These are phyloP conservation scores for Anthopleura sola DNA, from an alignment of 64 coral and sea anemone species.

Conservation along the genomic window DNA sequence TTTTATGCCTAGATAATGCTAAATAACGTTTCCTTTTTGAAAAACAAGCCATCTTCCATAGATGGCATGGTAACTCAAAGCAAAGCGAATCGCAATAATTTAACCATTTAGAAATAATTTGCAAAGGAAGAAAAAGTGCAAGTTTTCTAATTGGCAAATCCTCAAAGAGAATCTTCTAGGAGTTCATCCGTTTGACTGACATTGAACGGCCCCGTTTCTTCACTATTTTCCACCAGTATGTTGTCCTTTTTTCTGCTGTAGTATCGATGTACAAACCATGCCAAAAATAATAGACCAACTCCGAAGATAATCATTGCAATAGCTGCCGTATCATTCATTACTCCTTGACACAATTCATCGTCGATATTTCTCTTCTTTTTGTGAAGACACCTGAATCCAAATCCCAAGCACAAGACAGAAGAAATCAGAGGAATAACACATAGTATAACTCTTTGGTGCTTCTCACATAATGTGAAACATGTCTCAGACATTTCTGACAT, in stretches of 20 bases:
- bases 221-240: neutral
- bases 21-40: no score
- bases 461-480: constrained; percentile 11
- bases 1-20: no score
- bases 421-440: neutral
- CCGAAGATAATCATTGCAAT: neutral
- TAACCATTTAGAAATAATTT: neutral
- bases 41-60: neutral
- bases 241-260: constrained; percentile 14
- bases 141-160: neutral
- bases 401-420: constrained; percentile 13
- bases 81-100: neutral
- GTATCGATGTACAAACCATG: constrained; percentile 15
- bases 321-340: neutral
- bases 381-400: constrained; percentile 27
- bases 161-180: neutral
- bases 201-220: constrained; percentile 10
- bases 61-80: neutral
- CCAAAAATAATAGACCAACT: neutral
- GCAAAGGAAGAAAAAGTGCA: neutral
- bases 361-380: neutral
- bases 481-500: constrained; percentile 7
- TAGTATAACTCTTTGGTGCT: constrained; percentile 1
- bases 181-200: constrained; percentile 18
- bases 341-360: constrained; percentile 9